phyloP scores from a whole-genome alignment of 2,113 vertebrate species.

The Gopherus evgoodei region DNA sequence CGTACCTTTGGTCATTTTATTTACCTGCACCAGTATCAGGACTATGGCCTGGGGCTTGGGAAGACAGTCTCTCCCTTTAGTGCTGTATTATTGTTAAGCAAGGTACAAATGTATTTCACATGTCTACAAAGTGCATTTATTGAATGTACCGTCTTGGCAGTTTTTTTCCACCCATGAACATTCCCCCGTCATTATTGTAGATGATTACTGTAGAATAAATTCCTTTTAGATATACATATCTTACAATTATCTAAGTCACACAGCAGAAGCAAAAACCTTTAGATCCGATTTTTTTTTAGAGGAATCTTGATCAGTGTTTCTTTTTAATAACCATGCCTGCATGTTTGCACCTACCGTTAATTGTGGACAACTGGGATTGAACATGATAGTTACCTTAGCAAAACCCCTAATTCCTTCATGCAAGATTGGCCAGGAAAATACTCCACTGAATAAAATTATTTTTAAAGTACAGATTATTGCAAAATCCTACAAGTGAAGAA shows the following conservation, averaged over 20 bases:
- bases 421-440: not conserved
- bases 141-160: not conserved
- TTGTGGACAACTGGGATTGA: not conserved
- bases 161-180: not conserved
- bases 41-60: not conserved
- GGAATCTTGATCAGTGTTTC: not conserved
- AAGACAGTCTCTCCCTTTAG: not conserved
- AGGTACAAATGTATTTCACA: not conserved
- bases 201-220: not conserved
- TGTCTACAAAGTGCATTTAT: not conserved
- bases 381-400: not conserved
- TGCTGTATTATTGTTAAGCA: not conserved
- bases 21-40: not conserved
- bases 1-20: not conserved
- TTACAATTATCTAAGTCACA: not conserved
- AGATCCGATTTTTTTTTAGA: not conserved
- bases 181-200: not conserved
- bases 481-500: not conserved
- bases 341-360: not conserved
- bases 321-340: not conserved
- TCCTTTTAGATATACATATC: not conserved
- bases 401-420: not conserved
- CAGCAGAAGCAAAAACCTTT: not conserved
- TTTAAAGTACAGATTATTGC: not conserved
- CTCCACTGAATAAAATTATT: not conserved